Conservation (phyloP, 2,888 invertebrate genomes). For the Eupithecia subfuscata region DNA sequence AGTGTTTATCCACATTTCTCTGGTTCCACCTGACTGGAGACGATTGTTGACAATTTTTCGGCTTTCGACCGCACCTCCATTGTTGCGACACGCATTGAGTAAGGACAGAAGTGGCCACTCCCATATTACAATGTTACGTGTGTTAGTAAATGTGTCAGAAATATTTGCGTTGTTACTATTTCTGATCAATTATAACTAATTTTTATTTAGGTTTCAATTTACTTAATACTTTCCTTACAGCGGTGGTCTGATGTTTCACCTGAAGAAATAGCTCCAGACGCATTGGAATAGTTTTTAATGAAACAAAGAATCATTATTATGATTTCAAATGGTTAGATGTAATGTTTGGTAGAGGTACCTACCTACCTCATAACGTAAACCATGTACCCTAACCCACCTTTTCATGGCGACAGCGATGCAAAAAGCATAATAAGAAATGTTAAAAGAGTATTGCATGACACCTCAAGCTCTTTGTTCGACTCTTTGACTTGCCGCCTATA, state of each 20-base stretch:
- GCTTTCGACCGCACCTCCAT: constrained; percentile 60
- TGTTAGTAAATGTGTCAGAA: neutral
- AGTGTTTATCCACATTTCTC: constrained; percentile 60
- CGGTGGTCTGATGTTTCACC: too few species aligned
- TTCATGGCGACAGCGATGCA: constrained; percentile 22
- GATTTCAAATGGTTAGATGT: neutral
- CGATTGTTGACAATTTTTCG: constrained; percentile 67
- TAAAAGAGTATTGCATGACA: constrained; percentile 38
- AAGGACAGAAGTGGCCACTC: constrained; percentile 24
- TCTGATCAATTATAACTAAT: neutral
- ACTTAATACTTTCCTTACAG: too few species aligned
- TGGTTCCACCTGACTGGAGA: constrained; percentile 63
- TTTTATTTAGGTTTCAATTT: neutral
- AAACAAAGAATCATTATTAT: neutral
- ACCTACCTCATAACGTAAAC: neutral
- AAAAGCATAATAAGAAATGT: constrained; percentile 24
- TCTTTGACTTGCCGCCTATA: constrained; percentile 41
- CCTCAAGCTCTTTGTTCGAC: constrained; percentile 40
- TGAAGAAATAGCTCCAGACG: neutral
- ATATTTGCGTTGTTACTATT: neutral
- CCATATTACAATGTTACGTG: constrained; percentile 12
- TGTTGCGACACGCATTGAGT: constrained; percentile 47
- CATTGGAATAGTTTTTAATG: neutral
- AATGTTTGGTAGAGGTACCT: neutral
- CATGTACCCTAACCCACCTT: too few species aligned